A percentile compares a stretch with the other conserved stretches of the same genome.
Evolutionary conservation across 2,888 invertebrate genomes (phyloP).

Genomic region (Tupiocoris notatus): DNA sequence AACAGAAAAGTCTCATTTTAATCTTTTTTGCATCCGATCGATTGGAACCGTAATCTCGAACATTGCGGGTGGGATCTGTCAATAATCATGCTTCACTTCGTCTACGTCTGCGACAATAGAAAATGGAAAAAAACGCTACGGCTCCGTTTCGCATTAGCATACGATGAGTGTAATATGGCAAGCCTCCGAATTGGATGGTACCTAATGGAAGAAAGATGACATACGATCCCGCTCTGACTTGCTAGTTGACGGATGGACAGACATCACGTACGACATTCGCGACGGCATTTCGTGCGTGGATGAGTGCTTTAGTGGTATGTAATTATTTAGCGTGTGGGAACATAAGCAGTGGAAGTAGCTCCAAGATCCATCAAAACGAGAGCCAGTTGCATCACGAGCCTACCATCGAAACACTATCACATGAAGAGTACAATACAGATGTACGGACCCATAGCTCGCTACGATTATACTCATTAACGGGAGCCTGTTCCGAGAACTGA

Average conservation of each 20-base stretch:
- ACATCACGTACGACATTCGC: background rate
- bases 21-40: too few relatives aligned
- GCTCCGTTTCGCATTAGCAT: background rate
- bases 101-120: background rate
- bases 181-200: background rate
- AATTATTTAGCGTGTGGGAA: background rate
- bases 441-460: too few relatives aligned
- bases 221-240: background rate
- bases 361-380: background rate
- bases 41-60: too few relatives aligned
- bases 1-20: too few relatives aligned
- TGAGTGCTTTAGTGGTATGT: background rate
- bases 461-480: too few relatives aligned
- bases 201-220: background rate
- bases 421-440: too few relatives aligned
- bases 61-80: background rate
- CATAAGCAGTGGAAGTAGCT: background rate
- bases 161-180: background rate
- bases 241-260: background rate
- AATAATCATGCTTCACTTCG: background rate
- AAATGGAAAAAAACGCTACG: background rate
- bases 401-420: too few relatives aligned
- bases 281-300: background rate
- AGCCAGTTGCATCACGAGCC: background rate
- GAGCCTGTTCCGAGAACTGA: background rate